Evolutionary conservation across 2,888 invertebrate species (phyloP).

Genomic region (Thumatha senex): DNA sequence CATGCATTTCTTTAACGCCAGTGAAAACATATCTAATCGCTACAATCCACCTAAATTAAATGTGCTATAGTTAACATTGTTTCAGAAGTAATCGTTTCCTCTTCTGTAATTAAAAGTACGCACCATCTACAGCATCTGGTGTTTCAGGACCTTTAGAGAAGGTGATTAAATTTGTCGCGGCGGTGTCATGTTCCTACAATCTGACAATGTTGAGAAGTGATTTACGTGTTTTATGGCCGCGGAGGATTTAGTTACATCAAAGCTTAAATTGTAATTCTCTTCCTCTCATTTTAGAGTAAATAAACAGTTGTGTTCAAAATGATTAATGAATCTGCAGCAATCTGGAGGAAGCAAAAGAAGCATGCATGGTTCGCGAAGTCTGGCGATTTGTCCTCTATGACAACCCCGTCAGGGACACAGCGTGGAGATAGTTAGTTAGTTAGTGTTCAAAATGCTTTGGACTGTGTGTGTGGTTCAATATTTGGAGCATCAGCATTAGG

Average conservation of each 20-base stretch:
- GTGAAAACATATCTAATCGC: not conserved
- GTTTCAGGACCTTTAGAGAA: not conserved
- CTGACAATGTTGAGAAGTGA: conserved; percentile 1
- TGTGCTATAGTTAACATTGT: conserved; percentile 1
- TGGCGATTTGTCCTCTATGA: no score
- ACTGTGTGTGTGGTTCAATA: no score
- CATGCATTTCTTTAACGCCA: not conserved
- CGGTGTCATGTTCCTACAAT: conserved; percentile 3
- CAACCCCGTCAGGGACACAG: no score
- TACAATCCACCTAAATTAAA: conserved; percentile 1
- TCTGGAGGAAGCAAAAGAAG: no score
- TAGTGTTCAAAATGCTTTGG: no score
- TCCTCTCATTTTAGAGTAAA: no score
- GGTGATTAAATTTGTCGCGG: conserved; percentile 9
- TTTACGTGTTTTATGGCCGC: not conserved
- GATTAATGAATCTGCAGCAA: no score
- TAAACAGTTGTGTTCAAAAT: no score
- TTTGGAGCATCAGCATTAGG: no score
- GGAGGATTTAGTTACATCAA: not conserved
- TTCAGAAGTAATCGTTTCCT: not conserved
- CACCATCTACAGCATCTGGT: conserved; percentile 3
- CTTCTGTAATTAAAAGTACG: conserved; percentile 6
- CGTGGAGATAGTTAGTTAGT: no score
- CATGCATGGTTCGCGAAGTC: no score
- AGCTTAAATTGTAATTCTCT: not conserved